Evolutionary conservation across 2,113 vertebrate species (phyloP).

Genomic region (Pseudopipra pipra): DNA sequence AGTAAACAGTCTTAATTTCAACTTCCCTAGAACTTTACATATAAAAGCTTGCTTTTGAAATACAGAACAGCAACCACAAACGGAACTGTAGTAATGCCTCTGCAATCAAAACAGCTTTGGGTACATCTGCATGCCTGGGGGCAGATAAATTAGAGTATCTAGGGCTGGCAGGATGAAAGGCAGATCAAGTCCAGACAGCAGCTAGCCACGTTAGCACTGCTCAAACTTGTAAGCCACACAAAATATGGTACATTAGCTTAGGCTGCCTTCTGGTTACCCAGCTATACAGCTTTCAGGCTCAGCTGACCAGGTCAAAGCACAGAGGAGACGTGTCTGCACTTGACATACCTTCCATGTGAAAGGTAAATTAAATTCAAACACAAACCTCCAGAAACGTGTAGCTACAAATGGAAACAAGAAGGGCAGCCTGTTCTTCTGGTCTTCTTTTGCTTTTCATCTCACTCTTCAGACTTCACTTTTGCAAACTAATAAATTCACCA

Average conservation of each 20-base stretch:
- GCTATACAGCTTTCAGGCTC: background rate
- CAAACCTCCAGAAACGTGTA: constrained; percentile 32
- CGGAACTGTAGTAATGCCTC: constrained; percentile 52
- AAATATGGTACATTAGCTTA: background rate
- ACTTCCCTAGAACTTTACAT: constrained; percentile 7
- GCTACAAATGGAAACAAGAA: constrained; percentile 32
- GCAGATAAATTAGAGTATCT: constrained; percentile 36
- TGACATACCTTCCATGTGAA: background rate
- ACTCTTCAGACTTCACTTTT: background rate
- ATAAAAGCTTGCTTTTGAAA: constrained; percentile 55
- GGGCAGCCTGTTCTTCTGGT: constrained; percentile 51
- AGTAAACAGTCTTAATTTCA: constrained; percentile 24
- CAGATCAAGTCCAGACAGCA: constrained; percentile 38
- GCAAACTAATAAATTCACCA: background rate
- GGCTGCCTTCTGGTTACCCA: background rate
- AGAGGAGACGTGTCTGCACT: constrained; percentile 26
- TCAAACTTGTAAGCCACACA: background rate
- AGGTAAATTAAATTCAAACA: constrained; percentile 39
- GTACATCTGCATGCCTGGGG: constrained; percentile 18
- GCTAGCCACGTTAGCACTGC: background rate
- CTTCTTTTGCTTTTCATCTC: constrained; percentile 41
- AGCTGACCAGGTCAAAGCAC: constrained; percentile 28
- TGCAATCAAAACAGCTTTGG: constrained; percentile 46
- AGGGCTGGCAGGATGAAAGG: constrained; percentile 10
- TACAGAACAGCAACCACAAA: constrained; percentile 36